Percentiles rank a stretch among this genome's conserved stretches.
Conservation (phyloP, 2,888 invertebrate species). For the Brenthis ino region DNA sequence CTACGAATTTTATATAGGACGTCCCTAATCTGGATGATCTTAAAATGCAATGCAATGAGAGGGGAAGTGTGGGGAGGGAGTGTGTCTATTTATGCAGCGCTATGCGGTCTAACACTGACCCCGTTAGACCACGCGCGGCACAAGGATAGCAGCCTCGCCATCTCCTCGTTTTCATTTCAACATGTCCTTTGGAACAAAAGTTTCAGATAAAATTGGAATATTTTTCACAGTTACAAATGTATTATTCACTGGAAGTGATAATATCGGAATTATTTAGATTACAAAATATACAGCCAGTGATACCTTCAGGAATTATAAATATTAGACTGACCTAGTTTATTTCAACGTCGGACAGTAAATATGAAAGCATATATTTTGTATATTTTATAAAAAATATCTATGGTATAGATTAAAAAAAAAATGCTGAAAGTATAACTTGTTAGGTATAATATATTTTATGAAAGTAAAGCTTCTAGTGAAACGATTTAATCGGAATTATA, state of each 20-base stretch:
- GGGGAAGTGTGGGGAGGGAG: constrained; percentile 44
- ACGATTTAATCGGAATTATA: constrained; percentile 15
- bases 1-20: constrained; percentile 24
- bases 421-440: not conserved
- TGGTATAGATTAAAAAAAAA: too few relatives aligned
- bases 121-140: constrained; percentile 74
- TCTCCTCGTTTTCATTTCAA: constrained; percentile 41
- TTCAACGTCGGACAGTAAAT: too few relatives aligned
- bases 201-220: constrained; percentile 6
- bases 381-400: too few relatives aligned
- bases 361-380: too few relatives aligned
- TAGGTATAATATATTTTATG: not conserved
- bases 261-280: not conserved
- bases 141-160: constrained; percentile 53
- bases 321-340: not conserved
- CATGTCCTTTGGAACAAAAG: constrained; percentile 32
- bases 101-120: constrained; percentile 82
- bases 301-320: constrained; percentile 3
- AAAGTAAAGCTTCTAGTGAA: not conserved
- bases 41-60: constrained; percentile 46
- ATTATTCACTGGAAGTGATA: not conserved
- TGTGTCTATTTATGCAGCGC: constrained; percentile 74
- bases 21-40: constrained; percentile 41
- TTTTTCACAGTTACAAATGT: not conserved
- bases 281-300: constrained; percentile 5